Evolutionary conservation across 1,140 invertebrate genomes (phyloP).

Genomic region (Hermetia illucens): DNA sequence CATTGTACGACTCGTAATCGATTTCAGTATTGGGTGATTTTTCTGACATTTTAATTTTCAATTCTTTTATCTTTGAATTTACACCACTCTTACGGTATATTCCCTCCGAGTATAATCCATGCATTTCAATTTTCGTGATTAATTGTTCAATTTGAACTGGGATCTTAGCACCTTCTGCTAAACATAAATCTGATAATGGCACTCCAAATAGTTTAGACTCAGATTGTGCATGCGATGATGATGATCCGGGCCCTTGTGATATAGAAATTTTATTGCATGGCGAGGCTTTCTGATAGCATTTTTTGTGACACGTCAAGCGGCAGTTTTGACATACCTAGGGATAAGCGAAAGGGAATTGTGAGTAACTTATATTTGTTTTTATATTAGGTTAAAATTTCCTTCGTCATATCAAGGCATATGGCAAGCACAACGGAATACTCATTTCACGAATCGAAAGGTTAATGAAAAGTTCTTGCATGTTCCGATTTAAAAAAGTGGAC

Average conservation of each 20-base stretch:
- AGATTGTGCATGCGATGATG: not conserved
- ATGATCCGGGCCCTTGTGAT: constrained; percentile 4
- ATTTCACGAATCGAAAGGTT: too few species aligned
- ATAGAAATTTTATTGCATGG: constrained; percentile 19
- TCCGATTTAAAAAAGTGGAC: too few species aligned
- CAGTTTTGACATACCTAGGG: constrained; percentile 54
- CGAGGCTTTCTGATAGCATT: constrained; percentile 59
- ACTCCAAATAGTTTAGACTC: constrained; percentile 49
- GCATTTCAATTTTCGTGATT: constrained; percentile 80
- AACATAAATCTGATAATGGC: constrained; percentile 54
- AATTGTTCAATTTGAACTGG: constrained; percentile 76
- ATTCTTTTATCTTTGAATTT: constrained; percentile 58
- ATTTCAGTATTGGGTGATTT: constrained; percentile 48
- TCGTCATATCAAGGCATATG: too few species aligned
- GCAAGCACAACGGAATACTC: too few species aligned
- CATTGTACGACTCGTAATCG: constrained; percentile 55
- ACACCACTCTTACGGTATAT: constrained; percentile 88
- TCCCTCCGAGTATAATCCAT: constrained; percentile 82
- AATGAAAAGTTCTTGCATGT: too few species aligned
- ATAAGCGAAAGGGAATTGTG: not conserved
- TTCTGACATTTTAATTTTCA: constrained; percentile 59
- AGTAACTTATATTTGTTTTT: too few species aligned
- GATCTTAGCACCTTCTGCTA: constrained; percentile 52
- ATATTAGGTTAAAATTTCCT: too few species aligned
- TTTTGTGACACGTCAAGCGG: constrained; percentile 88